These are phyloP conservation scores for Thereva nobilitata DNA, from an alignment of 2,888 invertebrate genomes.

Conservation along the genomic window DNA sequence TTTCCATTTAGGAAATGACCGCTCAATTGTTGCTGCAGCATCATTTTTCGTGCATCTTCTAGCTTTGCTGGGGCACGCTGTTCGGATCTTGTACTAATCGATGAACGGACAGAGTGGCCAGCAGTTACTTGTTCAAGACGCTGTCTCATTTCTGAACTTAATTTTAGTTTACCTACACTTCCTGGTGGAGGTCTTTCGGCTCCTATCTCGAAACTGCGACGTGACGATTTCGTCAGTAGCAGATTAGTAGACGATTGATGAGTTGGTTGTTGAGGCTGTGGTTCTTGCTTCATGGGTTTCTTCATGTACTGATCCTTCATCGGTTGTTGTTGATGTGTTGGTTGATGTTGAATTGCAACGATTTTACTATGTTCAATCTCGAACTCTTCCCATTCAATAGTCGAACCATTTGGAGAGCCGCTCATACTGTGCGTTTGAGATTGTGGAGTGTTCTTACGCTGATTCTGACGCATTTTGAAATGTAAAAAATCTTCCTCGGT, in stretches of 20 bases:
- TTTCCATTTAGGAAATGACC: slow-evolving; percentile 55
- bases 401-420: slow-evolving; percentile 56
- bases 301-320: slow-evolving; percentile 25
- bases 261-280: slow-evolving; percentile 30
- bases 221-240: slow-evolving; percentile 48
- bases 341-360: slow-evolving; percentile 56
- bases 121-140: slow-evolving; percentile 86
- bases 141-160: slow-evolving; percentile 90
- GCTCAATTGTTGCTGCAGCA: slow-evolving; percentile 83
- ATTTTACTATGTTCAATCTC: slow-evolving; percentile 66
- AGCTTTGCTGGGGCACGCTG: slow-evolving; percentile 77
- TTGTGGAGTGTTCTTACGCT: slow-evolving; percentile 79
- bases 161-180: slow-evolving; percentile 85
- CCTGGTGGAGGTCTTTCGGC: slow-evolving; percentile 82
- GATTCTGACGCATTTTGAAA: slow-evolving; percentile 83
- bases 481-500: slow-evolving; percentile 81
- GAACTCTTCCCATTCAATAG: slow-evolving; percentile 84
- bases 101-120: slow-evolving; percentile 81
- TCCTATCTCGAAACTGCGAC: slow-evolving; percentile 77
- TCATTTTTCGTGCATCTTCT: slow-evolving; percentile 81
- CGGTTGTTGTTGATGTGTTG: slow-evolving; percentile 45
- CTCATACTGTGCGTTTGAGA: slow-evolving; percentile 56
- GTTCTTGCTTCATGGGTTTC: slow-evolving; percentile 14
- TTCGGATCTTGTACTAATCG: slow-evolving; percentile 72
- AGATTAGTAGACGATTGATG: slow-evolving; percentile 42